Conservation (phyloP, 2,888 invertebrate species). For the Tenthredo notha region DNA sequence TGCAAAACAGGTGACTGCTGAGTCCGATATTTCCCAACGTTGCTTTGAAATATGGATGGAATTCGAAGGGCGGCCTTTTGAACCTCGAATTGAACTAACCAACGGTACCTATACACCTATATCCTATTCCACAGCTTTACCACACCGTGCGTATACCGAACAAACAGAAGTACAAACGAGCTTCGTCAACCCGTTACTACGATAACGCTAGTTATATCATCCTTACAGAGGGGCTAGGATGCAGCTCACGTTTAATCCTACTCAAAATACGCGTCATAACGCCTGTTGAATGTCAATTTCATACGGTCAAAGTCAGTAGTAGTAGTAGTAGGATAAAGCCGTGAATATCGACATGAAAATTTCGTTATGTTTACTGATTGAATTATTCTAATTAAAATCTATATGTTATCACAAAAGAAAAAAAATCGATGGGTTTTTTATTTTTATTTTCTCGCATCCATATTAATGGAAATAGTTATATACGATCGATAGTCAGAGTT, state of each 20-base stretch:
- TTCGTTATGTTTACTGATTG: not conserved
- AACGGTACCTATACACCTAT: not conserved
- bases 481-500: conserved; percentile 1
- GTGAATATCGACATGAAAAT: not conserved
- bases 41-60: conserved; percentile 38
- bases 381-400: not conserved
- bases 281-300: conserved; percentile 13
- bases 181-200: not conserved
- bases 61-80: conserved; percentile 29
- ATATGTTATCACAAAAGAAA: not conserved
- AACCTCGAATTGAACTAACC: conserved; percentile 2
- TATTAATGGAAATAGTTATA: not conserved
- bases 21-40: conserved; percentile 19
- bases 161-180: not conserved
- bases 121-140: not conserved
- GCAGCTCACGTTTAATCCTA: conserved; percentile 36
- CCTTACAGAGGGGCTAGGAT: not conserved
- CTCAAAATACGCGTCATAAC: conserved; percentile 17
- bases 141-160: not conserved
- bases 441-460: too few relatives aligned
- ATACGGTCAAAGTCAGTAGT: not conserved
- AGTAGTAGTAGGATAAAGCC: not conserved
- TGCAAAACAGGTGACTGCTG: conserved; percentile 45
- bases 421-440: not conserved
- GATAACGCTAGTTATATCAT: not conserved